A percentile compares a stretch with the other conserved stretches of the same genome.
phyloP scores from a whole-genome alignment of 1,140 invertebrate species.

The Mesaphorura yosii region DNA sequence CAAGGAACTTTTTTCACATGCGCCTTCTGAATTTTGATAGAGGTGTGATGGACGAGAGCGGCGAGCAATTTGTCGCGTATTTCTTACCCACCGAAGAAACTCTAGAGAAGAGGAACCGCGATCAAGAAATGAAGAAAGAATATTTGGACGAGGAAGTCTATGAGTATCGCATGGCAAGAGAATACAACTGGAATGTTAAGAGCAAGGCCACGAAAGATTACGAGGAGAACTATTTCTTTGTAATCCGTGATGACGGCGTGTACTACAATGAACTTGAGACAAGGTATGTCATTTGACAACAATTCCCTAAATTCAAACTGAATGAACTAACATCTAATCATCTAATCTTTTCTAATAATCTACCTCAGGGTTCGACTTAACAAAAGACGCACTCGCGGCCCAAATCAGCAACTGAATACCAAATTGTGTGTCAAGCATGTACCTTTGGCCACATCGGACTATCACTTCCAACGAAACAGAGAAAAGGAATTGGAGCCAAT shows the following conservation, averaged over 20 bases:
- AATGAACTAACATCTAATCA: conserved; percentile 2
- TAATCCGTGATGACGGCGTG: conserved; percentile 72
- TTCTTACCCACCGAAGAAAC: conserved; percentile 92
- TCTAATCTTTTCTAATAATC: conserved; percentile 16
- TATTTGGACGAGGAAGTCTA: conserved; percentile 87
- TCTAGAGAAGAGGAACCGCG: conserved; percentile 68
- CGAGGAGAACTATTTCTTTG: conserved; percentile 97
- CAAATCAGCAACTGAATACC: conserved; percentile 54
- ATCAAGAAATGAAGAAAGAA: conserved; percentile 60
- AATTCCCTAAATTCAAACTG: background rate
- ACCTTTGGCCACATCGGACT: conserved; percentile 71
- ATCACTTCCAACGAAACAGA: conserved; percentile 70
- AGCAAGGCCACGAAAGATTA: conserved; percentile 95
- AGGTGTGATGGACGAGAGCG: conserved; percentile 95
- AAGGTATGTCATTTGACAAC: conserved; percentile 38
- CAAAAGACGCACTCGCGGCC: conserved; percentile 39
- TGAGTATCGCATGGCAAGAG: conserved; percentile 87
- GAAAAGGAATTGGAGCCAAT: conserved; percentile 79
- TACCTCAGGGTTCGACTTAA: conserved; percentile 50
- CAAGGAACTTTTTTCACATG: too few species aligned
- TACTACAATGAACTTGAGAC: conserved; percentile 98
- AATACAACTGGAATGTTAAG: conserved; percentile 98
- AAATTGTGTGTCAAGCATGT: conserved; percentile 80
- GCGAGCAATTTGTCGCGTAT: conserved; percentile 97
- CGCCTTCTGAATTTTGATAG: conserved; percentile 41